phyloP scores from a whole-genome alignment of 2,888 invertebrate genomes.

The Dasypogon diadema region DNA sequence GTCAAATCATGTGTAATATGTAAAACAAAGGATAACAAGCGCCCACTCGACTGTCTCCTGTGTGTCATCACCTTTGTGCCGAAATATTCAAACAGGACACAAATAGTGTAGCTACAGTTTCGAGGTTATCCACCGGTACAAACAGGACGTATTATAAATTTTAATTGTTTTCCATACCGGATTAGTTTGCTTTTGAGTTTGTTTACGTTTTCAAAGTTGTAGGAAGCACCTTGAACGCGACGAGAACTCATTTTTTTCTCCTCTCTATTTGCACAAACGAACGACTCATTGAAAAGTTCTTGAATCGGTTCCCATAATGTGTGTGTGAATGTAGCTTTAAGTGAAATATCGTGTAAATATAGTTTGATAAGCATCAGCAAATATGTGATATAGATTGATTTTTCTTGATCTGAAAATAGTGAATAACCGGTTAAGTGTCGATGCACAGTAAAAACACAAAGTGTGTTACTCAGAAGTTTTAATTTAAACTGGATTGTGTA shows the following conservation, averaged over 20 bases:
- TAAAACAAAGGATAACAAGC: conserved; percentile 25
- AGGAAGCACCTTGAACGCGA: conserved; percentile 36
- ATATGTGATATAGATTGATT: conserved; percentile 33
- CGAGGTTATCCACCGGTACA: conserved; percentile 25
- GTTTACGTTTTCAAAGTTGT: conserved; percentile 38
- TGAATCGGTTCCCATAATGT: not conserved
- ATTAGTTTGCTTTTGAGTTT: conserved; percentile 26
- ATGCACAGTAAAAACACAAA: not conserved
- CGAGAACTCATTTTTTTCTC: conserved; percentile 13
- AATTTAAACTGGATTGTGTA: conserved; percentile 6
- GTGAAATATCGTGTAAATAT: conserved; percentile 1
- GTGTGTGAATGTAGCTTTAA: conserved; percentile 24
- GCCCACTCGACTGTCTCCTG: conserved; percentile 8
- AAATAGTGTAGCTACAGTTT: conserved; percentile 26
- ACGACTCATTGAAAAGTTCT: conserved; percentile 23
- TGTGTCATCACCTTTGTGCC: not conserved
- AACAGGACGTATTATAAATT: conserved; percentile 23
- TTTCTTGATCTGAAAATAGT: conserved; percentile 19
- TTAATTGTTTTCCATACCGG: conserved; percentile 4
- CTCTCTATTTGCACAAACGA: conserved; percentile 7
- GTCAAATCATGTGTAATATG: conserved; percentile 29
- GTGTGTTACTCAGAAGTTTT: not conserved
- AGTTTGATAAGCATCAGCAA: not conserved
- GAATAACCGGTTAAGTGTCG: conserved; percentile 40
- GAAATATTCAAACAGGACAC: not conserved